These are phyloP conservation scores for Lasioglossum oenotherae DNA, from an alignment of 2,888 invertebrate species.

Conservation along the genomic window DNA sequence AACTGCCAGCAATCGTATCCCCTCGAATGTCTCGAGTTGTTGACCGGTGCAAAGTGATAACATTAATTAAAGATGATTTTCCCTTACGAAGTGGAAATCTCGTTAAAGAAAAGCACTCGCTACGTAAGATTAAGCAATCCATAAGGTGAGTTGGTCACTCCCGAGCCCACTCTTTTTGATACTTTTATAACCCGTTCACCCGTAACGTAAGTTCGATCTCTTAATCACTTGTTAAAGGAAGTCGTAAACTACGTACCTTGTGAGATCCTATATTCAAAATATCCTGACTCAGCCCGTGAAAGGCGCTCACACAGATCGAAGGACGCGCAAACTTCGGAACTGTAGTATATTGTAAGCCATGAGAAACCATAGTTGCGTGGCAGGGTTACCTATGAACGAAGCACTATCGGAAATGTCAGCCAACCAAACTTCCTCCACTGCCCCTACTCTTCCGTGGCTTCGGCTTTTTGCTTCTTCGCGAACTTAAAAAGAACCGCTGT, in stretches of 20 bases:
- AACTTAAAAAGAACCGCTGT: background rate
- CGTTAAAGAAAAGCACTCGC: background rate
- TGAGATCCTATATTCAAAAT: background rate
- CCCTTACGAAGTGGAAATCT: background rate
- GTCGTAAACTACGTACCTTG: background rate
- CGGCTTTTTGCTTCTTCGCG: background rate
- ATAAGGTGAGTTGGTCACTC: background rate
- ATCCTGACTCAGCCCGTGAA: conserved; percentile 1
- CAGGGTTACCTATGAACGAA: background rate
- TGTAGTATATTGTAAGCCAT: background rate
- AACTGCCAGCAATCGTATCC: no score
- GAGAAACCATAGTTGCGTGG: conserved; percentile 1
- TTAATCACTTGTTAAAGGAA: background rate
- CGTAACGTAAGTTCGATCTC: background rate
- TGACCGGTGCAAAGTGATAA: no score
- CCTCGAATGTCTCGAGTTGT: no score
- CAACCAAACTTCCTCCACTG: background rate
- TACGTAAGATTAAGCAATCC: background rate
- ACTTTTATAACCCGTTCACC: conserved; percentile 7
- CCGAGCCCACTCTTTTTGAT: background rate
- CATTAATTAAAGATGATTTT: background rate
- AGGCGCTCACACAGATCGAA: background rate
- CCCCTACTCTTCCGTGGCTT: background rate
- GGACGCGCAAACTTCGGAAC: background rate
- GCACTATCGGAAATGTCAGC: background rate